Evolutionary conservation across 2,888 invertebrate species (phyloP), one percentile per base, ranked within the genome.

Genomic region (Gymnoscelis rufifasciata): DNA sequence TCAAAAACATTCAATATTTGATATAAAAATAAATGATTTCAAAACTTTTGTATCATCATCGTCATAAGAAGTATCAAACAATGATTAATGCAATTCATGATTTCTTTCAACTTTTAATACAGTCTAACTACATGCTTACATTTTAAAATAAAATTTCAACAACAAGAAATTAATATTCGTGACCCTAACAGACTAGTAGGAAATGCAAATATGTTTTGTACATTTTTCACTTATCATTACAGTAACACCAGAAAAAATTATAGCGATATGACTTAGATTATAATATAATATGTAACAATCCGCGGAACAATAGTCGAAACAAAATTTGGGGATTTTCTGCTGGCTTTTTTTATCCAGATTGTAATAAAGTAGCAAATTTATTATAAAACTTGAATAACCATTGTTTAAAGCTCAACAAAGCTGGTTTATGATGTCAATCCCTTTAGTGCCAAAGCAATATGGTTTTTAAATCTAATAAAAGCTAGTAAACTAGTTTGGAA

Each of bases 161-260:
- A 68, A 64, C 58, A 61, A 64, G 54, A 64, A 53, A 62, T 64
- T 62, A 47, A 44, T 59, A 67, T 69, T 75, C 72, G 82, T 83
- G 87, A 83, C 80, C 80, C 83, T 83, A 84, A 73, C 66, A 76
- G 86, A 88, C 88, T 88, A 87, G 86, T 79, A 69, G 78, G 82
- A 87, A 88, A 88, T 86, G 84, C 84, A 83, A 75, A 74, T 77
- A 74, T 74, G 78, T 78, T 74, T 71, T 77, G 86, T 87, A 88
- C 87, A 87, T 66, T 78, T 79, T 79, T 78, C 70, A 71, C 86
- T 81, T 87, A 87, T 69, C 68, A 87, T 78, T 87, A 87, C 74
- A 73, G 78, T 87, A 88, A 87, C 86, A 83, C 78, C 80, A 72
- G 81, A 78, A 84, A 83, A 78, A 79, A 78, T 75, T 84, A 83